Base-by-base conservation (phyloP, 1,140 invertebrate species). In the Neodiprion pinetum region DNA sequence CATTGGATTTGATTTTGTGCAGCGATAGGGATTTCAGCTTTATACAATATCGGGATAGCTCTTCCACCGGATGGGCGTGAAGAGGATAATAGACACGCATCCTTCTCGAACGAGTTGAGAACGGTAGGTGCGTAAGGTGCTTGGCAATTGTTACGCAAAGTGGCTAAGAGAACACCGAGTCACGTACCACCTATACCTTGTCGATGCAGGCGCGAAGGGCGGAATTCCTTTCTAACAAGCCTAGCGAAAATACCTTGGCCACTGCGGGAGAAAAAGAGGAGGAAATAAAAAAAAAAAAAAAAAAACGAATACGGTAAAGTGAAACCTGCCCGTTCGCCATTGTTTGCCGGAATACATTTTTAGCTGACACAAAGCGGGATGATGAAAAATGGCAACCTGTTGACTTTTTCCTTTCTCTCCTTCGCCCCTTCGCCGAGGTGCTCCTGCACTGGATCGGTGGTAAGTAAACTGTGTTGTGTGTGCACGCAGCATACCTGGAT, bases 371-470 rank as follows among this genome's bases (percentile, higher is more conserved):
- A 61, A 61, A 61, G 53, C 11, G 28, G 28, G 28, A 61, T 17
- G 53, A 61, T 61, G 53, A 61, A 61, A 61, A 61, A 61, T 61
- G 53, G 53, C 53, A 17, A 61, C 11, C n/a, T 61, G 53, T 61
- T 61, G 53, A 61, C 53, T 61, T 61, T 61, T 61, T 61, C n/a
- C n/a, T 17, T 14, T 61, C 53, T 61, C 9, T 14, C n/a, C n/a
- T 61, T 9, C 5, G 28, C 28, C 28, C 28, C 28, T 40, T 40
- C 28, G 28, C 28, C 28, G 28, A 40, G 28, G 28, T 40, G 28
- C 28, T 40, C 4, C 3, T 61, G n/a, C n/a, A 61, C 53, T 17
- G 53, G 4, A 61, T 61, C 53, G 53, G 11, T 61, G 53, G 53
- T 61, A 61, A 61, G 53, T 61, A 61, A 61, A 40, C 28, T 40